phyloP scores from a whole-genome alignment of 2,113 vertebrate genomes.

The Hystrix brachyura region DNA sequence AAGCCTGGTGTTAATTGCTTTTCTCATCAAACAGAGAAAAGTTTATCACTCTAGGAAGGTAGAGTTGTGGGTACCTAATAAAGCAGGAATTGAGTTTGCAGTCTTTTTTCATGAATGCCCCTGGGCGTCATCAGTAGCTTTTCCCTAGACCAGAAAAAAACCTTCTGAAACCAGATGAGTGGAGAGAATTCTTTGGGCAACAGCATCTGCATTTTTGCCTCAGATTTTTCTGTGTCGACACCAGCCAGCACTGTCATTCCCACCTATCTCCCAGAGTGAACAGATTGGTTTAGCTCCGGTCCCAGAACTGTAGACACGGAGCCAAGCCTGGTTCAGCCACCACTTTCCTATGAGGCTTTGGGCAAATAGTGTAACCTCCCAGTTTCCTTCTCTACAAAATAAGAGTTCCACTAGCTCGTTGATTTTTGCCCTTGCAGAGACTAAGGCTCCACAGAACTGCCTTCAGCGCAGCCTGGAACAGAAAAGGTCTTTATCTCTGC shows the following conservation, averaged over 20 bases:
- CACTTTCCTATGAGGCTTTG: neutral
- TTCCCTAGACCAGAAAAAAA: slow-evolving; percentile 15
- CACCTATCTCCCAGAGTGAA: neutral
- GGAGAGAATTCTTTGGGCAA: neutral
- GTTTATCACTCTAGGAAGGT: slow-evolving; percentile 90
- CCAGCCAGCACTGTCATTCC: neutral
- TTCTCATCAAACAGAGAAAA: slow-evolving; percentile 89
- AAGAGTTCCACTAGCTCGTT: neutral
- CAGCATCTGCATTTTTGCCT: neutral
- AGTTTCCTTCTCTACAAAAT: neutral
- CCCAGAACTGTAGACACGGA: neutral
- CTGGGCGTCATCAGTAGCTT: slow-evolving; percentile 60
- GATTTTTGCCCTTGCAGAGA: neutral
- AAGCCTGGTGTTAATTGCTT: slow-evolving; percentile 91
- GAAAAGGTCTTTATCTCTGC: fast-evolving
- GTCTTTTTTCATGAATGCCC: slow-evolving; percentile 57
- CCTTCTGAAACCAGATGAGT: neutral
- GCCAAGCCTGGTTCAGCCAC: neutral
- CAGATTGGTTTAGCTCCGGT: neutral
- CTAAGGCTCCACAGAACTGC: neutral
- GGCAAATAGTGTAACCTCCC: neutral
- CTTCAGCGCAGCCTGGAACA: neutral
- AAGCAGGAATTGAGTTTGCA: slow-evolving; percentile 82
- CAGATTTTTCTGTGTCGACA: neutral
- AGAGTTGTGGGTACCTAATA: slow-evolving; percentile 87